Evolutionary conservation across 2,888 invertebrate species (phyloP).

Genomic region (Itoplectis maculator): DNA sequence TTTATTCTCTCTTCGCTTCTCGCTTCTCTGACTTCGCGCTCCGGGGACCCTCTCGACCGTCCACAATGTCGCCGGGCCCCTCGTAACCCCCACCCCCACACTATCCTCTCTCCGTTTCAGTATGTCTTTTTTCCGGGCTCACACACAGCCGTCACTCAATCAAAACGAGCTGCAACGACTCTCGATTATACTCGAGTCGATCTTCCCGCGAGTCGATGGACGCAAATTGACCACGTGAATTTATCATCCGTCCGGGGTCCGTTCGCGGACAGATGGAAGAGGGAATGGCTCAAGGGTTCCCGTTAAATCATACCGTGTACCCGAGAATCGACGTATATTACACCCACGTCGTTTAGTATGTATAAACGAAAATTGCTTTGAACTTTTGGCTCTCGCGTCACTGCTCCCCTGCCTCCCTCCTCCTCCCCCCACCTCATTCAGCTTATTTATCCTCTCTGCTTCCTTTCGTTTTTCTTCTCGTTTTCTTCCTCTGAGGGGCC

Average conservation of each 20-base stretch:
- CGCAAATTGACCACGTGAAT: constrained; percentile 32
- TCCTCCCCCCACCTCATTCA: too few species aligned
- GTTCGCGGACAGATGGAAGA: constrained; percentile 11
- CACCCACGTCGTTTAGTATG: constrained; percentile 19
- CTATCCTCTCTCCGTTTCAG: background rate
- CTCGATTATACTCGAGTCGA: constrained; percentile 25
- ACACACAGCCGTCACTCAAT: constrained; percentile 21
- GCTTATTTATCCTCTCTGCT: constrained; percentile 39
- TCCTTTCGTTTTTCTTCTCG: constrained; percentile 29
- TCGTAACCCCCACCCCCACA: background rate
- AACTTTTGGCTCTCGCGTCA: constrained; percentile 30
- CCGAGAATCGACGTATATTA: constrained; percentile 14
- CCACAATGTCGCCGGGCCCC: constrained; percentile 25
- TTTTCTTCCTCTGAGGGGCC: constrained; percentile 31
- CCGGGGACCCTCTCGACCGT: constrained; percentile 22
- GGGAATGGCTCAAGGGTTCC: constrained; percentile 20
- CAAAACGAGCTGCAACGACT: constrained; percentile 48
- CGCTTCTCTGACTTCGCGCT: constrained; percentile 20
- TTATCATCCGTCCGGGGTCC: constrained; percentile 27
- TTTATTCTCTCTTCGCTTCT: constrained; percentile 68
- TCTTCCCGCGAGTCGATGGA: constrained; percentile 43
- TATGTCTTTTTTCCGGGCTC: background rate
- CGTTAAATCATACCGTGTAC: constrained; percentile 11
- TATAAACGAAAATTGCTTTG: constrained; percentile 32
- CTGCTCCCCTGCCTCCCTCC: background rate